A percentile compares a stretch with the other conserved stretches of the same genome.
Evolutionary conservation across 1,140 invertebrate genomes (phyloP).

Genomic region (Drosophila jambulina): DNA sequence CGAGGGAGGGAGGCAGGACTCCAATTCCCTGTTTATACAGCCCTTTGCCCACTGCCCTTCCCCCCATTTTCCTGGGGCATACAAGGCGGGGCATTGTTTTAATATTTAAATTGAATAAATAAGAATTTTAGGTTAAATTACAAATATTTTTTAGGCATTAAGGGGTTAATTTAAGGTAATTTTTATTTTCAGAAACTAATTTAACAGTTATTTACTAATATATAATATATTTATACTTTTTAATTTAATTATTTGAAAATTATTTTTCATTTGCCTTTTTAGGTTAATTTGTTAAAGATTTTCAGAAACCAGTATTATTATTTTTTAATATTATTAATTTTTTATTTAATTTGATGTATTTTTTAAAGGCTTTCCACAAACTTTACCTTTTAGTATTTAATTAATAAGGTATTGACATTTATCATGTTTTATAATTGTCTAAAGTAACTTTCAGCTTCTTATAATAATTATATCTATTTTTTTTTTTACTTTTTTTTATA

Average conservation of each 20-base stretch:
- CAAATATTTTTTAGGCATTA: too few species aligned
- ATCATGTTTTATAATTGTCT: too few species aligned
- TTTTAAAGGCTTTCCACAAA: not conserved
- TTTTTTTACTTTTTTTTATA: too few species aligned
- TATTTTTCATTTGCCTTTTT: too few species aligned
- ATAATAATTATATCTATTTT: not conserved
- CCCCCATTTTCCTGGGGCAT: not conserved
- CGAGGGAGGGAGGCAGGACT: not conserved
- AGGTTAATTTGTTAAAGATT: too few species aligned
- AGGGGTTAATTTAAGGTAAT: not conserved
- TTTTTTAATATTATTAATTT: too few species aligned
- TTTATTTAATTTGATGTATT: too few species aligned
- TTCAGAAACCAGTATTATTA: too few species aligned
- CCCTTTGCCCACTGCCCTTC: not conserved
- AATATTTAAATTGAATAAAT: not conserved
- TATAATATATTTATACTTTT: not conserved
- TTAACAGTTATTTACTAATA: too few species aligned
- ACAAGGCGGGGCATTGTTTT: not conserved
- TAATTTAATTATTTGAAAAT: too few species aligned
- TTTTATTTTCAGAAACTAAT: too few species aligned
- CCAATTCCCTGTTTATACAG: constrained; percentile 7
- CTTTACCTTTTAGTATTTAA: not conserved
- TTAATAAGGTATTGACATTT: too few species aligned
- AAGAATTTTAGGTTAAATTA: not conserved
- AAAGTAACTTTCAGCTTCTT: not conserved